A percentile compares a stretch with the other conserved stretches of the same genome.
phyloP scores from a whole-genome alignment of 2,113 vertebrate genomes.

The Carollia perspicillata region DNA sequence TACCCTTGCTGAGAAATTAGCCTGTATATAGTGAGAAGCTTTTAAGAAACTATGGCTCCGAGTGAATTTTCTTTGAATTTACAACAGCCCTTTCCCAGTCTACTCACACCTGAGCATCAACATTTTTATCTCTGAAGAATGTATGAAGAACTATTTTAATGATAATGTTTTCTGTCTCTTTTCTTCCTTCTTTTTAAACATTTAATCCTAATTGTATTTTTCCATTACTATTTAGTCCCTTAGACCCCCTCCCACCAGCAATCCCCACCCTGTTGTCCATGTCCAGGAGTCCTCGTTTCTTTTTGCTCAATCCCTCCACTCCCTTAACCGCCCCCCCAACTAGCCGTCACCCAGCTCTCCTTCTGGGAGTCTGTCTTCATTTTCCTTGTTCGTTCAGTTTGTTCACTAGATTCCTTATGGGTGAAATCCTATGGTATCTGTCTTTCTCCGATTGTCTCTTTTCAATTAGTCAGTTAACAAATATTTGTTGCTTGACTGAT shows the following conservation, averaged over 20 bases:
- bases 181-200: background rate
- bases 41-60: slow-evolving; percentile 32
- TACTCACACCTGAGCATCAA: background rate
- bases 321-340: no score
- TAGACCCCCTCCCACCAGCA: no score
- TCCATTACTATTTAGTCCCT: no score
- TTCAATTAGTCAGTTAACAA: background rate
- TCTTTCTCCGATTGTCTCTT: background rate
- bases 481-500: slow-evolving; percentile 20
- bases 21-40: background rate
- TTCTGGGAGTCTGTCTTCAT: no score
- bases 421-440: no score
- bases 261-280: no score
- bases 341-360: no score
- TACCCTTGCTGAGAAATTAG: background rate
- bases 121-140: background rate
- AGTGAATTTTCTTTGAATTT: background rate
- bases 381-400: no score
- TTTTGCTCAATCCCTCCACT: no score
- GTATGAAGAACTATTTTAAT: background rate
- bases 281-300: no score
- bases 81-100: background rate
- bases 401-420: no score
- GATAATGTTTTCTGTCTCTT: background rate
- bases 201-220: no score